Evolutionary conservation across 2,888 invertebrate species (phyloP).

Genomic region (Eupithecia tripunctaria): DNA sequence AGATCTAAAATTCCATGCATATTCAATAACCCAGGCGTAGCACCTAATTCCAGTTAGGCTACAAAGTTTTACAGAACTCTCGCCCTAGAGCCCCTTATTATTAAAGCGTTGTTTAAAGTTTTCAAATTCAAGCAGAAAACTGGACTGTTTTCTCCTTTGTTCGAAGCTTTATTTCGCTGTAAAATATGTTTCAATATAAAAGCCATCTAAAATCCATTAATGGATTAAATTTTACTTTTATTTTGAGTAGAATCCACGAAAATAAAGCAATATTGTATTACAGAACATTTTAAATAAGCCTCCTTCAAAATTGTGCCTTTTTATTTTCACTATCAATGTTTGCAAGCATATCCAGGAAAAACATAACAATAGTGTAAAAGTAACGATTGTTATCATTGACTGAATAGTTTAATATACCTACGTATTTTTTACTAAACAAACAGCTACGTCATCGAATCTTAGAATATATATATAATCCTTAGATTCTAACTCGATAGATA

Average conservation of each 20-base stretch:
- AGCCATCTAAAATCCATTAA: neutral
- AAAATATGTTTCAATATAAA: neutral
- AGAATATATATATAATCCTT: too few relatives aligned
- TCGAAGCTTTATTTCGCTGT: neutral
- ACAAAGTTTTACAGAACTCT: constrained; percentile 24
- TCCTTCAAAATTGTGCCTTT: too few relatives aligned
- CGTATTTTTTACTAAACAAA: too few relatives aligned
- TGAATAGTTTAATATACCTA: too few relatives aligned
- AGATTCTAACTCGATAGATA: too few relatives aligned
- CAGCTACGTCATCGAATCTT: too few relatives aligned
- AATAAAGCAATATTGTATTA: neutral
- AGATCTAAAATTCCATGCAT: constrained; percentile 32
- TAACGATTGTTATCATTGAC: too few relatives aligned
- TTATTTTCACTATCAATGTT: too few relatives aligned
- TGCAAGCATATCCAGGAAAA: too few relatives aligned
- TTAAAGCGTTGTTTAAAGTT: constrained; percentile 33
- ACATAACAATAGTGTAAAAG: too few relatives aligned
- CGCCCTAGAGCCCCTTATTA: constrained; percentile 20
- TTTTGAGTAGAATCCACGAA: neutral
- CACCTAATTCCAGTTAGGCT: constrained; percentile 27
- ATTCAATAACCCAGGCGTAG: constrained; percentile 25
- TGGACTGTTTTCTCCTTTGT: constrained; percentile 4
- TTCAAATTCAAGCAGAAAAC: constrained; percentile 15
- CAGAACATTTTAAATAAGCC: neutral
- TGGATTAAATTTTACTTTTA: neutral